Percentiles rank a stretch among this genome's conserved stretches.
phyloP scores from a whole-genome alignment of 2,888 invertebrate genomes.

The Clusia tigrina region DNA sequence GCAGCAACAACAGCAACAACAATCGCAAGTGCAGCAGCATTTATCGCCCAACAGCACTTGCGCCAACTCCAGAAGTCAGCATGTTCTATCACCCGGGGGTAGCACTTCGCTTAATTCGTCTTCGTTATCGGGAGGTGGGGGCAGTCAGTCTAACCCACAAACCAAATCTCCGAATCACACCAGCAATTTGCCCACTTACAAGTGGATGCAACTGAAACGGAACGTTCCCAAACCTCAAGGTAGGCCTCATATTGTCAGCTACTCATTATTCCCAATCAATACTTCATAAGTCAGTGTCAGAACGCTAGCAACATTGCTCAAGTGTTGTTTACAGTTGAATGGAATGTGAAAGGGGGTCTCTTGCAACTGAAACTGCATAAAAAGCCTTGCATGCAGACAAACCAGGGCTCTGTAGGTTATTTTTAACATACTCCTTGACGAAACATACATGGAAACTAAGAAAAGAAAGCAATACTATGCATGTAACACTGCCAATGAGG shows the following conservation, averaged over 20 bases:
- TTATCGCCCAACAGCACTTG: conserved; percentile 46
- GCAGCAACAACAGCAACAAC: conserved; percentile 42
- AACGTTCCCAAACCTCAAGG: conserved; percentile 94
- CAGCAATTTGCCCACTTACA: conserved; percentile 81
- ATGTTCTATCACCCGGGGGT: conserved; percentile 60
- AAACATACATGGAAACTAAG: no score
- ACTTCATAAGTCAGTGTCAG: no score
- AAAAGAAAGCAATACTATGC: no score
- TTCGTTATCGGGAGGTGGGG: conserved; percentile 42
- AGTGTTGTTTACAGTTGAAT: no score
- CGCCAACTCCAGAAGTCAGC: conserved; percentile 50
- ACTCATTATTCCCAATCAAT: no score
- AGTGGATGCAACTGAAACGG: conserved; percentile 99
- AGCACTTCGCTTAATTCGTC: conserved; percentile 49
- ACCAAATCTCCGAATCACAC: conserved; percentile 60
- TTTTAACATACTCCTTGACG: no score
- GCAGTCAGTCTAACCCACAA: conserved; percentile 46
- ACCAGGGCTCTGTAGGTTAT: no score
- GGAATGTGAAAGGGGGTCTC: no score
- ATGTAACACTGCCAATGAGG: no score
- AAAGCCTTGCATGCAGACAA: no score
- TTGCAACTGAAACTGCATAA: no score
- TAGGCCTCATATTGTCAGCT: conserved; percentile 69
- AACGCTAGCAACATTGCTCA: no score
- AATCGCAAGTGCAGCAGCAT: conserved; percentile 41